Evolutionary conservation across 2,113 vertebrate species (phyloP).

Genomic region (Camelus dromedarius): DNA sequence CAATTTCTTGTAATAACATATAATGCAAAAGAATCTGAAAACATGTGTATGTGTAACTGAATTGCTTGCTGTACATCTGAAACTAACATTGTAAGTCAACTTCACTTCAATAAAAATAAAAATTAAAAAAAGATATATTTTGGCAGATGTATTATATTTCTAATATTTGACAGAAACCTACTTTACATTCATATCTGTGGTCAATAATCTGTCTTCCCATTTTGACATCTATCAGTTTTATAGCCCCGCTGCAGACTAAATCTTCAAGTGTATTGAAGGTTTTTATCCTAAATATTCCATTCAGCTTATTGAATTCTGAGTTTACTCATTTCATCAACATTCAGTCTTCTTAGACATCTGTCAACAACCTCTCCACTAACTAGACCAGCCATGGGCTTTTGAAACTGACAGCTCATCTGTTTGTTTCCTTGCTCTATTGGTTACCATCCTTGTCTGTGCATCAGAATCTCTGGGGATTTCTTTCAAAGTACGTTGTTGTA

Average conservation of each 20-base stretch:
- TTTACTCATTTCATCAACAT: not conserved
- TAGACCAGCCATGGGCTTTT: too few relatives aligned
- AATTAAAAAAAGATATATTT: too few relatives aligned
- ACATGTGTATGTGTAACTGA: too few relatives aligned
- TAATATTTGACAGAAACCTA: not conserved
- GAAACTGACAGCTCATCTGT: not conserved
- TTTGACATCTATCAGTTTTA: not conserved
- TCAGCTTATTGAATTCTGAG: not conserved
- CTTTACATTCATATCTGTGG: too few relatives aligned
- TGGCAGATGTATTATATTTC: not conserved
- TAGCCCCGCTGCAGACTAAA: not conserved
- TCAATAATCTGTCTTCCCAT: not conserved
- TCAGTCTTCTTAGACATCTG: not conserved
- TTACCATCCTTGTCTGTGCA: accelerated
- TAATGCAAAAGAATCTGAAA: too few relatives aligned
- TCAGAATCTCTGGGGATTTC: not conserved
- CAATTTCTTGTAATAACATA: too few relatives aligned
- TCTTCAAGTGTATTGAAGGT: not conserved
- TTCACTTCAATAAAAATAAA: too few relatives aligned
- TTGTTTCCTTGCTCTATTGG: not conserved
- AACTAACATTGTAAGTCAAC: too few relatives aligned
- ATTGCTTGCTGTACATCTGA: too few relatives aligned
- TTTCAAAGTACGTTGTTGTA: not conserved
- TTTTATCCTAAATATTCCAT: not conserved
- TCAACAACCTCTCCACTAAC: not conserved